These are phyloP conservation scores for Decapterus maruadsi DNA, from an alignment of 2,797 vertebrate genomes.

Conservation along the genomic window DNA sequence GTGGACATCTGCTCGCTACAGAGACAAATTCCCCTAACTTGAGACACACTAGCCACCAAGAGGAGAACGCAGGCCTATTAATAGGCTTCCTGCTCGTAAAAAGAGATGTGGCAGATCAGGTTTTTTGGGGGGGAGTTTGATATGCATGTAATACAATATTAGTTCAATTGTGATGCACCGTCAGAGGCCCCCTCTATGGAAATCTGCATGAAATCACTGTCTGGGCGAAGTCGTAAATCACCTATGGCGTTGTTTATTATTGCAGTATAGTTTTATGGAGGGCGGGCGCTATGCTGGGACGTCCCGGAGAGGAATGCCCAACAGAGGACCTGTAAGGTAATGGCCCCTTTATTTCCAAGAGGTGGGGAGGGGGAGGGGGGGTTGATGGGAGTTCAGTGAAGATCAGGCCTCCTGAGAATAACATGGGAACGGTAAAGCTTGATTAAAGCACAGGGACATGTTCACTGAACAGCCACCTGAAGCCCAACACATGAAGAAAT, in stretches of 20 bases:
- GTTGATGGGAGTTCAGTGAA: constrained; percentile 63
- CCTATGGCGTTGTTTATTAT: constrained; percentile 82
- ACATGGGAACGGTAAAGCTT: constrained; percentile 45
- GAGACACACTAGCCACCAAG: constrained; percentile 83
- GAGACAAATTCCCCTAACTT: constrained; percentile 79
- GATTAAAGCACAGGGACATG: constrained; percentile 63
- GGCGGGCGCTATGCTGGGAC: constrained; percentile 74
- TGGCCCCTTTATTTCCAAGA: constrained; percentile 64
- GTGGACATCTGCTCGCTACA: constrained; percentile 69
- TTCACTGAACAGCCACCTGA: background rate
- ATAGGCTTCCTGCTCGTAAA: constrained; percentile 85
- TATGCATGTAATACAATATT: constrained; percentile 89
- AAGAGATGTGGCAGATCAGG: constrained; percentile 83
- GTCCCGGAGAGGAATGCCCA: constrained; percentile 76
- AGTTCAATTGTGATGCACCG: constrained; percentile 85
- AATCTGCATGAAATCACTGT: constrained; percentile 91
- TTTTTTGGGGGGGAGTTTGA: constrained; percentile 85
- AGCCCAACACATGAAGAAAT: constrained; percentile 18
- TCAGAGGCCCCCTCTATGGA: constrained; percentile 80
- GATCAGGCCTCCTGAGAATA: constrained; percentile 54
- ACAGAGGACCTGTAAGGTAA: constrained; percentile 66
- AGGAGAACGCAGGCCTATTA: constrained; percentile 84
- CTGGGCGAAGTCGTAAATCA: constrained; percentile 88
- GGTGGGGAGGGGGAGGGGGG: constrained; percentile 4
- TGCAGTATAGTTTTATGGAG: constrained; percentile 79